phyloP scores from a whole-genome alignment of 1,140 invertebrate genomes.

The Lasioglossum albipes region DNA sequence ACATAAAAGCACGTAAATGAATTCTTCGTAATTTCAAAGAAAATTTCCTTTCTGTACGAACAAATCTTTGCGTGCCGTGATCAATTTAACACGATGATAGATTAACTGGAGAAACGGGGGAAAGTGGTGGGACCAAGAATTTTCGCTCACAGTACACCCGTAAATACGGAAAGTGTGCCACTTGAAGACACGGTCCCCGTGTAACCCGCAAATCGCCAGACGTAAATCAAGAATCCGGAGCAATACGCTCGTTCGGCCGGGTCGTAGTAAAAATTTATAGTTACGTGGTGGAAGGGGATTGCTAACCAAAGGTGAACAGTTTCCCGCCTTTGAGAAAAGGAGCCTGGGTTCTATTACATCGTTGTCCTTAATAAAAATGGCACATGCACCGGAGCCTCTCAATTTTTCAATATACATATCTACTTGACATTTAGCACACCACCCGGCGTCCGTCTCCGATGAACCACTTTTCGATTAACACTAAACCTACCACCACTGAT shows the following conservation, averaged over 20 bases:
- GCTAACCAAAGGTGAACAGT: slow-evolving; percentile 17
- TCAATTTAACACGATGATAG: not conserved
- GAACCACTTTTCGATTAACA: not conserved
- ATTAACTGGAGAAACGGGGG: not conserved
- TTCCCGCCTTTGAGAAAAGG: slow-evolving; percentile 9
- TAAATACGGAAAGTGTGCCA: slow-evolving; percentile 18
- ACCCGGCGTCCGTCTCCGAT: slow-evolving; percentile 3
- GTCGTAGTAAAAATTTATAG: slow-evolving; percentile 48
- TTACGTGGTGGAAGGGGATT: not conserved
- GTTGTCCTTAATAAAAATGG: slow-evolving; percentile 2
- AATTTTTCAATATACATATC: slow-evolving; percentile 34
- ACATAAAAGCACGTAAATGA: too few species aligned
- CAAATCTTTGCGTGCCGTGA: not conserved
- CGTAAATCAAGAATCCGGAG: slow-evolving; percentile 34
- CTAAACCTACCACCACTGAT: too few species aligned
- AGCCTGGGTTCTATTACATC: not conserved
- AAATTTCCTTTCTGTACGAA: not conserved
- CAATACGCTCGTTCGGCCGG: slow-evolving; percentile 25
- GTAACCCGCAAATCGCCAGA: slow-evolving; percentile 10
- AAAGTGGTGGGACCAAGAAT: not conserved
- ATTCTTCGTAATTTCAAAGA: too few species aligned
- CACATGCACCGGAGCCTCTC: not conserved
- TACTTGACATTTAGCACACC: slow-evolving; percentile 30
- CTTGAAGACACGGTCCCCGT: not conserved
- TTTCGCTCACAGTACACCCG: not conserved